Evolutionary conservation across 2,113 vertebrate genomes (phyloP).

Genomic region (Pseudorhombus dupliciocellatus): DNA sequence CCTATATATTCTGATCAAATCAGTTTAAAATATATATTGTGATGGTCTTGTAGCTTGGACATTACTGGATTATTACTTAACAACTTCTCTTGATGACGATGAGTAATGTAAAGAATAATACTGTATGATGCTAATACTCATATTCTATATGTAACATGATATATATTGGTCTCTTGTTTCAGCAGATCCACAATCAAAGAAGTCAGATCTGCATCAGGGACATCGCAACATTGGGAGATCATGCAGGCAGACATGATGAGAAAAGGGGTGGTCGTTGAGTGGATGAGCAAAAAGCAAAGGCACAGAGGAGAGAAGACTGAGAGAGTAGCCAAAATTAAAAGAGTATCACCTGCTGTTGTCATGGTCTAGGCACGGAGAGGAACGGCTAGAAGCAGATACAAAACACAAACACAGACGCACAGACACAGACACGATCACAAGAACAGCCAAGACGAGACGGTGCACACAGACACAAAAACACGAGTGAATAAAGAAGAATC

Average conservation of each 20-base stretch:
- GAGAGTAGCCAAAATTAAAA: constrained; percentile 63
- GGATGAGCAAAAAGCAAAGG: constrained; percentile 21
- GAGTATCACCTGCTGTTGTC: constrained; percentile 98
- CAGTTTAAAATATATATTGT: no score
- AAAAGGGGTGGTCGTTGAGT: neutral
- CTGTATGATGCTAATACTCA: neutral
- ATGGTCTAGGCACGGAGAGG: constrained; percentile 96
- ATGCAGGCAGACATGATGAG: constrained; percentile 37
- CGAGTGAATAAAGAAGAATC: constrained; percentile 46
- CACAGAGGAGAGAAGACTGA: constrained; percentile 17
- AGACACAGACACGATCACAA: constrained; percentile 74
- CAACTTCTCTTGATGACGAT: neutral
- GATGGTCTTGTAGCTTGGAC: neutral
- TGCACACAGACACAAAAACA: constrained; percentile 51
- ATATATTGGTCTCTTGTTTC: neutral
- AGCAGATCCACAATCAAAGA: constrained; percentile 6
- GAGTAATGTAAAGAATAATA: neutral
- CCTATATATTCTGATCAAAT: no score
- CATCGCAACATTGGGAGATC: constrained; percentile 26
- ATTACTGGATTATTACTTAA: neutral
- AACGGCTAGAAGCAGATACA: constrained; percentile 91
- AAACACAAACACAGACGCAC: constrained; percentile 69
- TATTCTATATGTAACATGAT: neutral
- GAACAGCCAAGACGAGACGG: constrained; percentile 43
- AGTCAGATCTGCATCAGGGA: constrained; percentile 14